Evolutionary conservation across 2,797 vertebrate species (phyloP).

Genomic region (Rhincodon typus): DNA sequence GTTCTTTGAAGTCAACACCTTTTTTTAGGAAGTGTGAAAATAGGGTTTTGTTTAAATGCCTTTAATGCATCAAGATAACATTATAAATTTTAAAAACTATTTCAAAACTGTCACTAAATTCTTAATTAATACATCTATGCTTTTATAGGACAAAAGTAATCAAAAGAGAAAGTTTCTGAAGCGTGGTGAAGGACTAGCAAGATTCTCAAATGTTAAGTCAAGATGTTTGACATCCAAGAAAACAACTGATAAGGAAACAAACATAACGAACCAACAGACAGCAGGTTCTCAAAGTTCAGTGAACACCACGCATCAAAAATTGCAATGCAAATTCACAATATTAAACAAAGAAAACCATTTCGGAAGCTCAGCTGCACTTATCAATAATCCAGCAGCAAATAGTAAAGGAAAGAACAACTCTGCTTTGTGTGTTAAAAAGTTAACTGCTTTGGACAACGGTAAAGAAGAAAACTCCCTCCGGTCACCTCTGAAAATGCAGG

Average conservation of each 20-base stretch:
- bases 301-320: slow-evolving; percentile 51
- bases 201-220: slow-evolving; percentile 66
- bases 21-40: not conserved
- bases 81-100: not conserved
- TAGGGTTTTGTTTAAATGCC: not conserved
- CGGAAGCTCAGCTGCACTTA: slow-evolving; percentile 41
- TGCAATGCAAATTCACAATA: slow-evolving; percentile 68
- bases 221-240: slow-evolving; percentile 35
- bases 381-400: slow-evolving; percentile 45
- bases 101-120: not conserved
- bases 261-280: slow-evolving; percentile 47
- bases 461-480: slow-evolving; percentile 54
- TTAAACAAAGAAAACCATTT: slow-evolving; percentile 62
- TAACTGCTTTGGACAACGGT: slow-evolving; percentile 51
- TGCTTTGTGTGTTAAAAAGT: slow-evolving; percentile 48
- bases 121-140: not conserved
- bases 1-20: not conserved
- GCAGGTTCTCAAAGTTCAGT: slow-evolving; percentile 50
- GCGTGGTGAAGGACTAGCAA: slow-evolving; percentile 77
- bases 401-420: slow-evolving; percentile 48
- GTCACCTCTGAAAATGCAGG: not conserved
- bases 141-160: slow-evolving; percentile 33
- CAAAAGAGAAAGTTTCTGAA: slow-evolving; percentile 78
- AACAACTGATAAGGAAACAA: not conserved
- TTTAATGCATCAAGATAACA: not conserved